A percentile compares a stretch with the other conserved stretches of the same genome.
Evolutionary conservation across 1,140 invertebrate species (phyloP).

Genomic region (Heterodera schachtii): DNA sequence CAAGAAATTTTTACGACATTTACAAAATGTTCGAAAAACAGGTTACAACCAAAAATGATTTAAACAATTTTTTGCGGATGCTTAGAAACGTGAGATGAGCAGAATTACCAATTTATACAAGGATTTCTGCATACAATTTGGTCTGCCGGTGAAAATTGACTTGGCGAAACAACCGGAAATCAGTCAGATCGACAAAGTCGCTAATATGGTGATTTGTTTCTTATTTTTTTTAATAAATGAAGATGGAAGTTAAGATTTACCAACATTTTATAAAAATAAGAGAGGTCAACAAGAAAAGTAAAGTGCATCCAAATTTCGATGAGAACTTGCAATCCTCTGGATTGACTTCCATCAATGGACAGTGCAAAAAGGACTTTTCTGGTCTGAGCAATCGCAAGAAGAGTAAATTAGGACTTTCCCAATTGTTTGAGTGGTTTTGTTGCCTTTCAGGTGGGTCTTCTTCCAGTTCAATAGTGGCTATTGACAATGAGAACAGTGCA

Average conservation of each 20-base stretch:
- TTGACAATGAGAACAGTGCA: background rate
- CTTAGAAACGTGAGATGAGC: conserved; percentile 14
- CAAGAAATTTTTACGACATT: conserved; percentile 2
- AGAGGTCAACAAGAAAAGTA: background rate
- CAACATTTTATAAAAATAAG: background rate
- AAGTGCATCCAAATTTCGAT: background rate
- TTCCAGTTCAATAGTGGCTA: background rate
- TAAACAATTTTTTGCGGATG: background rate
- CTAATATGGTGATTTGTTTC: conserved; percentile 14
- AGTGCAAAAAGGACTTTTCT: background rate
- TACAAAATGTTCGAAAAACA: conserved; percentile 18
- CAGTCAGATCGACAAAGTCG: background rate
- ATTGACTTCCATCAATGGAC: background rate
- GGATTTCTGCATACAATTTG: conserved; percentile 11
- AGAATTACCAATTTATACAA: conserved; percentile 14
- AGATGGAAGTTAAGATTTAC: background rate
- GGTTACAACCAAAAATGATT: background rate
- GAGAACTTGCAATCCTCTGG: background rate
- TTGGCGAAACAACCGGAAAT: background rate
- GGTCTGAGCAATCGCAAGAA: too few relatives aligned
- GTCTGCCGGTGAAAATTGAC: background rate
- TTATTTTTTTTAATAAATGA: background rate
- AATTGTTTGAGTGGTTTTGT: background rate
- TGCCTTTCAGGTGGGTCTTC: background rate
- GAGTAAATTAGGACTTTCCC: too few relatives aligned